Base-by-base conservation (phyloP, 2,113 vertebrate species). In the Osmerus eperlanus region DNA sequence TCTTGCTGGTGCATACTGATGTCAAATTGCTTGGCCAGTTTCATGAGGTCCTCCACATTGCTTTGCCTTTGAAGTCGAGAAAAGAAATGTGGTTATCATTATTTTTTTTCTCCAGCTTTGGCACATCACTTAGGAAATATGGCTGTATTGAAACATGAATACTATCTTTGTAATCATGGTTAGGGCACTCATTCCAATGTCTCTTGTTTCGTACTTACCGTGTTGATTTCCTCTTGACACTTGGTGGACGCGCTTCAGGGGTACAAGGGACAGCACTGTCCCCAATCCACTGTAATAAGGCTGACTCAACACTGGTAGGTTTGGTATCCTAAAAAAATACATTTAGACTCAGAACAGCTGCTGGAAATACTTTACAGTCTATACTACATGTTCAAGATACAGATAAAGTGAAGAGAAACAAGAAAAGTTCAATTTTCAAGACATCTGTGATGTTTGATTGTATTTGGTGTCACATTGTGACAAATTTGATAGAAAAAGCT, bases 1-100 rank as follows among this genome's bases (percentile, higher is more conserved):
- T 94, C 94, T 16, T 94, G 84, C 64, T 95, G 91, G 67, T 92
- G 92, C 87, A 97, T 93, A 85, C 94, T 96, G 78, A 93, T 89
- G 83, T 98, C 96, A 91, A 98, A 96, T 80, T 96, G 92, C 56
- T 91, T 89, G 80, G 96, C 96, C 73, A 98, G 86, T 82, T 95
- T 95, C 91, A 94, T 91, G 63, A 98, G 94, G 67, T 95, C 94
- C 28, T 97, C 94, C 76, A 95, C 94, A 0, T 83, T 91, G 87
- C 85, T 93, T 80, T 92, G 91, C 56, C 90, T 90, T 23, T 23
- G 25, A 9, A 62, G 68, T 54, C 28, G 15, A 74, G n/a, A 62
- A 12, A 77, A 72, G 1, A 58, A 70, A 18, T 55, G 54, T 28
- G 25, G 25, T 28, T 28, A 23, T 55, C 3, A 4, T n/a, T 2